These are phyloP conservation scores for Nyctibius grandis DNA, from an alignment of 2,797 vertebrate species.

Conservation along the genomic window DNA sequence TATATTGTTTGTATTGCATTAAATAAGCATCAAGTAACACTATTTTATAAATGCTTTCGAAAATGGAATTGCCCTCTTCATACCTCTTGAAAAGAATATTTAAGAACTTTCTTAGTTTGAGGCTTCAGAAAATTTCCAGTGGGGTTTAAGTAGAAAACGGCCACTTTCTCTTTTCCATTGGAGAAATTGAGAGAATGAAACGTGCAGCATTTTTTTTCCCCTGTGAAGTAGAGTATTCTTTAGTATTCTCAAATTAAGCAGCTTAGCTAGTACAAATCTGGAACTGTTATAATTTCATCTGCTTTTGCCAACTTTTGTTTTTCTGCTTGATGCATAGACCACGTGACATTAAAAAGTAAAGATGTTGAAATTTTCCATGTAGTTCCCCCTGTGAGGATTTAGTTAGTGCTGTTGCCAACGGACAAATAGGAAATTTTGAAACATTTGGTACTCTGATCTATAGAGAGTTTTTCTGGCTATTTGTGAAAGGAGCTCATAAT, in stretches of 20 bases:
- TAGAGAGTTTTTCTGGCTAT: not conserved
- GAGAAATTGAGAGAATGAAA: not conserved
- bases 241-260: not conserved
- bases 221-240: not conserved
- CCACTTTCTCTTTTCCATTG: not conserved
- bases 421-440: not conserved
- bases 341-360: not conserved
- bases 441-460: not conserved
- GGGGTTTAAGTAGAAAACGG: not conserved
- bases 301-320: not conserved
- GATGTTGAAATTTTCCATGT: not conserved
- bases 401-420: not conserved
- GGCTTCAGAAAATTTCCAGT: not conserved
- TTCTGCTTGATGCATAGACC: not conserved
- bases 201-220: accelerated
- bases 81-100: not conserved
- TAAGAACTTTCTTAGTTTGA: not conserved
- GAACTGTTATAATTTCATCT: not conserved
- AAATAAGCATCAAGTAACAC: not conserved
- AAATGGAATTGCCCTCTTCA: not conserved
- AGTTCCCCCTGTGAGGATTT: not conserved
- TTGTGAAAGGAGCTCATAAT: not conserved
- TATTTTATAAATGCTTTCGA: not conserved
- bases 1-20: not conserved
- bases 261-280: not conserved